phyloP scores from a whole-genome alignment of 2,113 vertebrate genomes.

The Ammodytes dubius region DNA sequence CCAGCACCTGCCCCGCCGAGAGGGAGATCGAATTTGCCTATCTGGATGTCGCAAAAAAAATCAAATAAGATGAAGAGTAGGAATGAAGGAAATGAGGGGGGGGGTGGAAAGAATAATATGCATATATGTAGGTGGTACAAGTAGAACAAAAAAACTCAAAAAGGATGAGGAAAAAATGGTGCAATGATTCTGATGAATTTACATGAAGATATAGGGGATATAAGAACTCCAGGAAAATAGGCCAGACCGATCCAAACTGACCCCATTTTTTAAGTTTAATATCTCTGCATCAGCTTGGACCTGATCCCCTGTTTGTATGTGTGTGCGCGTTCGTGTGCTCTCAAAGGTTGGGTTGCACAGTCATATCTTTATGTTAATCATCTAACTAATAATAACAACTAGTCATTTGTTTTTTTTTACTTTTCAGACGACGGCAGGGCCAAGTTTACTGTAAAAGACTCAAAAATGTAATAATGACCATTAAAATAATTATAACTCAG shows the following conservation, averaged over 20 bases:
- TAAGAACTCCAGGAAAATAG: not conserved
- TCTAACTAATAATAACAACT: not conserved
- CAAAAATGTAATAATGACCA: not conserved
- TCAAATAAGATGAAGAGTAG: slow-evolving; percentile 82
- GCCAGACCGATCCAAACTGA: not conserved
- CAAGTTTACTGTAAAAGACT: slow-evolving; percentile 18
- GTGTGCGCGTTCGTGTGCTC: slow-evolving; percentile 14
- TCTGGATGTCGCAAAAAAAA: slow-evolving; percentile 90
- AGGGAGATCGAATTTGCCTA: slow-evolving; percentile 93
- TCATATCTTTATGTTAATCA: slow-evolving; percentile 15
- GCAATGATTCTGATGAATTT: not conserved
- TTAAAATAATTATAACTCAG: not conserved
- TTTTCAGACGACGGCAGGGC: slow-evolving; percentile 42
- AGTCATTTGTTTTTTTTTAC: not conserved
- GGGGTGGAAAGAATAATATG: not conserved
- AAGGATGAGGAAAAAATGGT: not conserved
- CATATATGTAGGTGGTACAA: not conserved
- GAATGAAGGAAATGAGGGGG: not conserved
- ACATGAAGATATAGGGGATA: not conserved
- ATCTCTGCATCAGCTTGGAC: not conserved
- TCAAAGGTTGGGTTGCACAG: slow-evolving; percentile 54
- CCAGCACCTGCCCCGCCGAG: slow-evolving; percentile 93
- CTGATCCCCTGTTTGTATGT: not conserved
- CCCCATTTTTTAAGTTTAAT: not conserved
- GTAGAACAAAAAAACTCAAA: not conserved